Conservation (phyloP, 2,113 vertebrate genomes). For the Oreotrochilus melanogaster region DNA sequence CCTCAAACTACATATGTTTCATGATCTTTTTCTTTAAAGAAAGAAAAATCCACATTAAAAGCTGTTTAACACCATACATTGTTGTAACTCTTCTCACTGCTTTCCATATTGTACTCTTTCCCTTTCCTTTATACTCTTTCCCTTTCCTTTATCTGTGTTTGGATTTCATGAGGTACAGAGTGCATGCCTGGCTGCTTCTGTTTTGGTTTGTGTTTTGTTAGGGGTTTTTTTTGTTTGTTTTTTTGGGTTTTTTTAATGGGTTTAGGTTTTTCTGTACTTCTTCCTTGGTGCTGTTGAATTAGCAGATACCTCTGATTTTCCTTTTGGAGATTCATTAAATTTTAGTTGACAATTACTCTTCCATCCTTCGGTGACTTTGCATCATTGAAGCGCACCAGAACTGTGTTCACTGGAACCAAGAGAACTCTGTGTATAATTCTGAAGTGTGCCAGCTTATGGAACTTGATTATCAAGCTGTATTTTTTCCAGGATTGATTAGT, state of each 20-base stretch:
- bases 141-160: not conserved
- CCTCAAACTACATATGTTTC: slow-evolving; percentile 13
- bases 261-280: not conserved
- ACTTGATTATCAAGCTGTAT: not conserved
- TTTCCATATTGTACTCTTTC: not conserved
- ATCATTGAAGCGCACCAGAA: not conserved
- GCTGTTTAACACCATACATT: not conserved
- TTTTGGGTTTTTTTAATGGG: not conserved
- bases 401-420: not conserved
- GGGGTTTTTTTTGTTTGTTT: not conserved
- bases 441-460: not conserved
- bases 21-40: not conserved
- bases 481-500: not conserved
- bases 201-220: not conserved
- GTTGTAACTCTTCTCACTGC: not conserved
- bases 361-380: slow-evolving; percentile 9
- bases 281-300: not conserved
- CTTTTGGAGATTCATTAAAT: not conserved
- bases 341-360: slow-evolving; percentile 34
- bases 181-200: not conserved
- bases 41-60: not conserved
- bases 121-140: not conserved
- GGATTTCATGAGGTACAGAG: not conserved
- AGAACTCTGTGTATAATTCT: not conserved
- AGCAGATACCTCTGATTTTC: not conserved